phyloP scores from a whole-genome alignment of 2,797 vertebrate genomes.

The Pelochelys cantorii region DNA sequence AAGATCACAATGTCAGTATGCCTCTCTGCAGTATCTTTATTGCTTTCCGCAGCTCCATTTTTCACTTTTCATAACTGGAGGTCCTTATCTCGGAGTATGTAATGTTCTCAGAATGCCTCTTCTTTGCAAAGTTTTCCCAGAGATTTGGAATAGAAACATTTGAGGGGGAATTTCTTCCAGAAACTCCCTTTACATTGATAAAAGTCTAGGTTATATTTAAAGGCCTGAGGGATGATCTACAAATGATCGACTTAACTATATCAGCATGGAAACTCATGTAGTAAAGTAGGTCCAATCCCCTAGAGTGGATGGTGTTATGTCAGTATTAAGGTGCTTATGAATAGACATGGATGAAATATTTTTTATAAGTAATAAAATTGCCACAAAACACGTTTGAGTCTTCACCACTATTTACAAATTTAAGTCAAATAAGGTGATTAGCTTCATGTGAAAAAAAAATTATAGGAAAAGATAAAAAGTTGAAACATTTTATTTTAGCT shows the following conservation, averaged over 20 bases:
- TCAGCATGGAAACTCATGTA: rapidly evolving
- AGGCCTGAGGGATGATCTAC: background rate
- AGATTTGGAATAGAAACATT: background rate
- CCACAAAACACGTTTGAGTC: no score
- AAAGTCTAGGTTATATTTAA: rapidly evolving
- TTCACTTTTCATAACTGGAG: background rate
- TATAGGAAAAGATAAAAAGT: no score
- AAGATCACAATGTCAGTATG: background rate
- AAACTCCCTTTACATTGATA: background rate
- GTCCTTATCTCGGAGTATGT: background rate
- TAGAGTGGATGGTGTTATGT: no score
- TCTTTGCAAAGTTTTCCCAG: no score
- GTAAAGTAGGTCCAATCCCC: background rate
- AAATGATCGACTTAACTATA: rapidly evolving
- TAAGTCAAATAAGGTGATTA: no score
- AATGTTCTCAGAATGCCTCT: no score
- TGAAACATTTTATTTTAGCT: no score
- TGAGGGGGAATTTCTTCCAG: rapidly evolving
- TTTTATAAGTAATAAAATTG: no score
- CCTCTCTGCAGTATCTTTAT: background rate
- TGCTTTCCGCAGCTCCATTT: background rate
- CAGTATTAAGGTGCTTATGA: no score
- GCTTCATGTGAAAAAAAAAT: no score
- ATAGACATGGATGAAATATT: no score
- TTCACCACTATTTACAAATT: no score